Percentiles rank a stretch among this genome's conserved stretches.
Conservation (phyloP, 2,888 invertebrate species). For the Aricia artaxerxes region DNA sequence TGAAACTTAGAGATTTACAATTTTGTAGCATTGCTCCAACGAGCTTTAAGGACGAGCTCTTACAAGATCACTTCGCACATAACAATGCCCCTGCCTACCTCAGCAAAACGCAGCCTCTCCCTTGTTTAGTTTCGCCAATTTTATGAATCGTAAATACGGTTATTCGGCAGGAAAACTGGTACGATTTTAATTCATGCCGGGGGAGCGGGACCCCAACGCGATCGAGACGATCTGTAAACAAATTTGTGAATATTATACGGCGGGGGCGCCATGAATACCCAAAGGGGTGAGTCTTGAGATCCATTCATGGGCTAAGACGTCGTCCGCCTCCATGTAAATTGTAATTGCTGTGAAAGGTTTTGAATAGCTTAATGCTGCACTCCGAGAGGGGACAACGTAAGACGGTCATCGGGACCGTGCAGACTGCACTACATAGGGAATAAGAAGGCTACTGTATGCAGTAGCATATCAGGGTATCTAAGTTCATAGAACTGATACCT, state of each 20-base stretch:
- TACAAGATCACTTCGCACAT: not conserved
- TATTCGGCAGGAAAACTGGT: conserved; percentile 24
- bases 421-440: not conserved
- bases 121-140: conserved; percentile 15
- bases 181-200: conserved; percentile 20
- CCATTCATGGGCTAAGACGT: conserved; percentile 69
- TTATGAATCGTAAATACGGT: conserved; percentile 18
- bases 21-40: no score
- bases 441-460: not conserved
- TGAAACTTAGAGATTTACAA: no score
- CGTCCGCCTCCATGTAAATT: conserved; percentile 53
- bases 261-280: conserved; percentile 63
- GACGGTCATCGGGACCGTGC: not conserved
- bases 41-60: not conserved
- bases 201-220: not conserved
- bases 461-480: not conserved
- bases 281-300: conserved; percentile 70
- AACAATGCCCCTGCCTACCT: not conserved
- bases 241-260: conserved; percentile 77
- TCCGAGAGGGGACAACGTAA: conserved; percentile 9
- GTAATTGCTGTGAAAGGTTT: conserved; percentile 55
- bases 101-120: not conserved
- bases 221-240: conserved; percentile 62
- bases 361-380: conserved; percentile 36
- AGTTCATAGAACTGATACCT: not conserved